Conservation (phyloP, 2,113 vertebrate species). For the Casuarius casuarius region DNA sequence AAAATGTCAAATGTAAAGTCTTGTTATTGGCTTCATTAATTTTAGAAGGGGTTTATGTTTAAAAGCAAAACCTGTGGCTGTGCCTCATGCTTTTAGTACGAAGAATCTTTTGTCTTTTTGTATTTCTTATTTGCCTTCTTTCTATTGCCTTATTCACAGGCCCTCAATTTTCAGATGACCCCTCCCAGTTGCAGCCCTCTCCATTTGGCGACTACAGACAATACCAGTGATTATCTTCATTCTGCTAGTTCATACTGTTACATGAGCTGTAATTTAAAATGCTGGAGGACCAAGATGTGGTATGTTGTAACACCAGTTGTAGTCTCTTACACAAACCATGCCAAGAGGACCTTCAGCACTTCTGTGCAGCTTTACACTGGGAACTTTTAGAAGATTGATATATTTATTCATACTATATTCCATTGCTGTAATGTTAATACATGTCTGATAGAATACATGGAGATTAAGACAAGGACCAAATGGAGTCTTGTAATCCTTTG, state of each 20-base stretch:
- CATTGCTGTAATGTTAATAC: constrained; percentile 44
- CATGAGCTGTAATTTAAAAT: background rate
- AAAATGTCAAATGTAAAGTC: background rate
- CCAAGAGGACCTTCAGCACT: constrained; percentile 13
- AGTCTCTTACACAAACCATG: background rate
- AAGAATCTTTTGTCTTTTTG: background rate
- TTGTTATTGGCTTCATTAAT: background rate
- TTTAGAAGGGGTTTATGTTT: background rate
- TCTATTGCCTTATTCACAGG: constrained; percentile 65
- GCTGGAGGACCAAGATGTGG: background rate
- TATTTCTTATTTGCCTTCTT: background rate
- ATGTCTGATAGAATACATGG: constrained; percentile 36
- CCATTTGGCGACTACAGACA: constrained; percentile 90
- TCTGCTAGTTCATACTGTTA: background rate
- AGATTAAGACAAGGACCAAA: constrained; percentile 47
- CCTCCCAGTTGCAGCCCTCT: constrained; percentile 81
- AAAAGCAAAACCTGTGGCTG: background rate
- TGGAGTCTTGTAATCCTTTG: constrained; percentile 28
- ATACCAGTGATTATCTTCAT: constrained; percentile 82
- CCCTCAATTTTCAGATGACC: constrained; percentile 88
- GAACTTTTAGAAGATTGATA: constrained; percentile 26
- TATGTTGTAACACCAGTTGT: background rate
- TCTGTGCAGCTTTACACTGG: no score
- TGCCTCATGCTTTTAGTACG: background rate
- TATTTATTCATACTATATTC: constrained; percentile 71